A percentile compares a stretch with the other conserved stretches of the same genome.
Conservation (phyloP, 2,888 invertebrate species). For the Stenichneumon culpator region DNA sequence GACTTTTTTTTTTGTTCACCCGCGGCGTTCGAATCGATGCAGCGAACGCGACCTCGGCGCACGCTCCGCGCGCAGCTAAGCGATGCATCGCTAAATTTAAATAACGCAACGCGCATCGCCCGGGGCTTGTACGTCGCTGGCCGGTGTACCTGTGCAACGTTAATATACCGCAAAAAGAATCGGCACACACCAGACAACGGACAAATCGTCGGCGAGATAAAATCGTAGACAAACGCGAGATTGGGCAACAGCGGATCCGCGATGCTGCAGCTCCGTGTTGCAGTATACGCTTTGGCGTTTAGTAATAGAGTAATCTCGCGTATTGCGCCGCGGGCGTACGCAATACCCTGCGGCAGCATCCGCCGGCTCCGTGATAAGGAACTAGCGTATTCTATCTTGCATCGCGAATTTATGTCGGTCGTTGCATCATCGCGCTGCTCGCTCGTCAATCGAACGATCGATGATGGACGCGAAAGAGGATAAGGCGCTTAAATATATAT, state of each 20-base stretch:
- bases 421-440: constrained; percentile 40
- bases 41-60: constrained; percentile 24
- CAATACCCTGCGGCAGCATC: constrained; percentile 55
- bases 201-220: constrained; percentile 61
- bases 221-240: constrained; percentile 60
- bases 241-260: constrained; percentile 57
- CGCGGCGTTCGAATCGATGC: constrained; percentile 28
- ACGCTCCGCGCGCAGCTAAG: background rate
- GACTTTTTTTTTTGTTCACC: constrained; percentile 22
- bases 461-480: background rate
- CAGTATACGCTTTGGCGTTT: constrained; percentile 55
- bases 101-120: constrained; percentile 38
- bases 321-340: constrained; percentile 18
- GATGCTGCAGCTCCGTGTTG: constrained; percentile 30
- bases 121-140: constrained; percentile 6
- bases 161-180: constrained; percentile 23
- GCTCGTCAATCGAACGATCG: background rate
- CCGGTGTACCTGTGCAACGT: background rate
- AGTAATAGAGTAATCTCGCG: constrained; percentile 56
- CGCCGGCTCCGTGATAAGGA: constrained; percentile 57
- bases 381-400: constrained; percentile 45
- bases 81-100: constrained; percentile 52
- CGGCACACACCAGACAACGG: constrained; percentile 43
- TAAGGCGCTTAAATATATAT: too few relatives aligned
- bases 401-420: constrained; percentile 50